These are phyloP conservation scores for Willisornis vidua DNA, from an alignment of 2,113 vertebrate species.

Conservation along the genomic window DNA sequence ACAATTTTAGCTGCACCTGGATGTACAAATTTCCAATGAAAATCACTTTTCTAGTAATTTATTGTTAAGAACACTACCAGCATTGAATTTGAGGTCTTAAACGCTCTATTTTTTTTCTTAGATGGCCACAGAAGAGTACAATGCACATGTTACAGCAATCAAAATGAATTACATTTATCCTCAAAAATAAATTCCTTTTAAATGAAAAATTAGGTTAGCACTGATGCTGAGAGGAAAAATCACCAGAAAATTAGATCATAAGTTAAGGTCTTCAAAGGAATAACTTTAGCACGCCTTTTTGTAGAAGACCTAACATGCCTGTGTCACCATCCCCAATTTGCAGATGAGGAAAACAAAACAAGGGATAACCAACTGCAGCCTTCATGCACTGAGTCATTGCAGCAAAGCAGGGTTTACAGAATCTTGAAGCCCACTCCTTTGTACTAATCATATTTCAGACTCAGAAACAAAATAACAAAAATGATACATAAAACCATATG, in stretches of 20 bases:
- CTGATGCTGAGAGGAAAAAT: neutral
- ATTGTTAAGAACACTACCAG: neutral
- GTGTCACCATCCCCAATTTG: neutral
- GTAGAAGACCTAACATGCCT: neutral
- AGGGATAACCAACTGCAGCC: neutral
- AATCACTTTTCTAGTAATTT: neutral
- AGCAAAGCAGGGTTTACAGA: neutral
- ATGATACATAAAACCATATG: neutral
- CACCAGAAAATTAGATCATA: neutral
- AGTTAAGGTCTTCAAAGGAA: neutral
- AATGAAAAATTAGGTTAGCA: neutral
- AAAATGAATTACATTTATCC: neutral
- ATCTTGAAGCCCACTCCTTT: slow-evolving; percentile 11
- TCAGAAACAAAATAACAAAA: neutral
- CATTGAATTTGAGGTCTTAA: neutral
- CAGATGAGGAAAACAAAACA: neutral
- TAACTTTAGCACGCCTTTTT: neutral
- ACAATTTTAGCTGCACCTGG: neutral
- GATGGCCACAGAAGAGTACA: neutral
- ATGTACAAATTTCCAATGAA: neutral
- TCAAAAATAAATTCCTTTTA: neutral
- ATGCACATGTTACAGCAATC: neutral
- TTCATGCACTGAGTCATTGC: neutral
- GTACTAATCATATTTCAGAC: neutral
- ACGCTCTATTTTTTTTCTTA: neutral